A percentile compares a stretch with the other conserved stretches of the same genome.
Evolutionary conservation across 2,113 vertebrate species (phyloP).

Genomic region (Heptranchias perlo): DNA sequence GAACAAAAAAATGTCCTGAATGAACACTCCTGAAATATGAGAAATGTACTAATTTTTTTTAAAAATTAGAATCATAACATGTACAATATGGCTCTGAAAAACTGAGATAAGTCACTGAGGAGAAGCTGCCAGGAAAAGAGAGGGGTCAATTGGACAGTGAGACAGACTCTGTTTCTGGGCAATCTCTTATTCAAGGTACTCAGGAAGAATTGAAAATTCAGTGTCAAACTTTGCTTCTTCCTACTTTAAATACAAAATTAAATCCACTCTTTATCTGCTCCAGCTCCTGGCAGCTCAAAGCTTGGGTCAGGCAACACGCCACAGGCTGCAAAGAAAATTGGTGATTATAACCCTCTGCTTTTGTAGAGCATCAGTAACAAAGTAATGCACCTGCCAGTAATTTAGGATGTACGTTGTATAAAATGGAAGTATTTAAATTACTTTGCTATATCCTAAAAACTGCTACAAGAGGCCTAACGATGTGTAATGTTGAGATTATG

Average conservation of each 20-base stretch:
- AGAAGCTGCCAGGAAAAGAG: background rate
- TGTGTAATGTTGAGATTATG: background rate
- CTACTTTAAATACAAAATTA: background rate
- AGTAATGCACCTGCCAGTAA: background rate
- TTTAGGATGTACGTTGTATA: background rate
- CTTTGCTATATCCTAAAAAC: background rate
- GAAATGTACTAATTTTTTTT: background rate
- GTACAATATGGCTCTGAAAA: background rate
- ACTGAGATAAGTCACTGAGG: background rate
- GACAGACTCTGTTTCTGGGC: background rate
- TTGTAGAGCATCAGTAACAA: background rate
- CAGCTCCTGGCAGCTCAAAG: background rate
- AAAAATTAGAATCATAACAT: no score
- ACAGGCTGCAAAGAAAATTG: background rate
- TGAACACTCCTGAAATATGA: background rate
- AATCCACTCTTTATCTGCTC: background rate
- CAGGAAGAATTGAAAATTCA: background rate
- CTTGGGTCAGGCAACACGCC: background rate
- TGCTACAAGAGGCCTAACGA: background rate
- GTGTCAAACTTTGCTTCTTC: background rate
- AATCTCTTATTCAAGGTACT: background rate
- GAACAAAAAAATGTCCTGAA: background rate
- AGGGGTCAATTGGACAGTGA: background rate
- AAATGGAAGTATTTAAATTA: background rate
- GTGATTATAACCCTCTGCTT: background rate